Evolutionary conservation across 2,888 invertebrate species (phyloP).

Genomic region (Aquatica leii): DNA sequence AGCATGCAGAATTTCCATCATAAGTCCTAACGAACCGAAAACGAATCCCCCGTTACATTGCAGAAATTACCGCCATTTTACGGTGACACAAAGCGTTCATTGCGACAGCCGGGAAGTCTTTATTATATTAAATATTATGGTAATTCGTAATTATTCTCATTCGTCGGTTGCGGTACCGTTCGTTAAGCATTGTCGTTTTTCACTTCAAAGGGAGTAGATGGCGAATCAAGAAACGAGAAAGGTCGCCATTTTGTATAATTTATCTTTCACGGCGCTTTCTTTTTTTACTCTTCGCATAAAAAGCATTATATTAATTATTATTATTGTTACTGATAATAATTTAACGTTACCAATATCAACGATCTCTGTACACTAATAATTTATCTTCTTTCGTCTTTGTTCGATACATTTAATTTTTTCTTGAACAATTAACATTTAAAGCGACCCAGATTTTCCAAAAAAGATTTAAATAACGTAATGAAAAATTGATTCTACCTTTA

Average conservation of each 20-base stretch:
- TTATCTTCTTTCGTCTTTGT: not conserved
- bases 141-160: conserved; percentile 55
- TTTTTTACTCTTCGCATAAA: too few relatives aligned
- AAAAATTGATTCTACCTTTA: too few relatives aligned
- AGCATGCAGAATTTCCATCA: conserved; percentile 51
- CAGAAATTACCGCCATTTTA: conserved; percentile 57
- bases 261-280: conserved; percentile 8
- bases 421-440: too few relatives aligned
- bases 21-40: conserved; percentile 55
- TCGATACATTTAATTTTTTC: too few relatives aligned
- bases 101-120: conserved; percentile 51
- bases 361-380: too few relatives aligned
- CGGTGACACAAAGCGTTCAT: conserved; percentile 50
- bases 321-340: conserved; percentile 8
- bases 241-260: conserved; percentile 41
- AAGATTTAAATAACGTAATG: too few relatives aligned
- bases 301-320: conserved; percentile 23
- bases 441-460: too few relatives aligned
- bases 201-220: conserved; percentile 40
- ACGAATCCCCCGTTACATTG: conserved; percentile 48
- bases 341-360: too few relatives aligned
- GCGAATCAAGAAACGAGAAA: conserved; percentile 37
- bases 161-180: conserved; percentile 43
- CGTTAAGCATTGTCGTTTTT: conserved; percentile 42
- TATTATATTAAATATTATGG: conserved; percentile 57